These are phyloP conservation scores for Drosophila pseudotakahashii DNA, from an alignment of 2,888 invertebrate genomes.

Conservation along the genomic window DNA sequence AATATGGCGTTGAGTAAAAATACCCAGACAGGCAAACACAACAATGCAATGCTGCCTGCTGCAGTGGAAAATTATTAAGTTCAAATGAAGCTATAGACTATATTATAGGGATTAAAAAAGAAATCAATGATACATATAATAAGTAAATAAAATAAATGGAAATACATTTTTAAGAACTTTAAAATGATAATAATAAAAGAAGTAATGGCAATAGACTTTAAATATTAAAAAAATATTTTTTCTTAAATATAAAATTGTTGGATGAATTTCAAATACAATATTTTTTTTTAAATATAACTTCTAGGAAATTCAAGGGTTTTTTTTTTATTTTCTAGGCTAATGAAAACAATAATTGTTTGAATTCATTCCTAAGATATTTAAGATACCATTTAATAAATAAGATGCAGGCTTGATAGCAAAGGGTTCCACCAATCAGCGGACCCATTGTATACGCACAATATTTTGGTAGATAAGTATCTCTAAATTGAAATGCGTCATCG, in stretches of 20 bases:
- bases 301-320: no score
- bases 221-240: no score
- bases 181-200: no score
- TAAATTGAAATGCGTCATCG: not conserved
- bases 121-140: no score
- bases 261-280: no score
- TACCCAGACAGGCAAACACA: slow-evolving; percentile 28
- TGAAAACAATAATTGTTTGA: no score
- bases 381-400: not conserved
- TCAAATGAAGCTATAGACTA: not conserved
- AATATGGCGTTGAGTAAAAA: slow-evolving; percentile 38
- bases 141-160: no score
- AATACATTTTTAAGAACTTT: no score
- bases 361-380: not conserved
- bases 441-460: not conserved
- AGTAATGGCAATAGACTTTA: no score
- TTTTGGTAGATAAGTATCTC: not conserved
- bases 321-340: no score
- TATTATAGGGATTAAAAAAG: not conserved
- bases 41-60: not conserved
- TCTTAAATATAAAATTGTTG: no score
- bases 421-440: not conserved
- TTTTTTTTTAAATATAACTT: no score
- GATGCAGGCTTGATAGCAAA: not conserved
- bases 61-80: not conserved